Evolutionary conservation across 2,888 invertebrate genomes (phyloP), one percentile per base, ranked within the genome.

Genomic region (Gymnoscelis rufifasciata): DNA sequence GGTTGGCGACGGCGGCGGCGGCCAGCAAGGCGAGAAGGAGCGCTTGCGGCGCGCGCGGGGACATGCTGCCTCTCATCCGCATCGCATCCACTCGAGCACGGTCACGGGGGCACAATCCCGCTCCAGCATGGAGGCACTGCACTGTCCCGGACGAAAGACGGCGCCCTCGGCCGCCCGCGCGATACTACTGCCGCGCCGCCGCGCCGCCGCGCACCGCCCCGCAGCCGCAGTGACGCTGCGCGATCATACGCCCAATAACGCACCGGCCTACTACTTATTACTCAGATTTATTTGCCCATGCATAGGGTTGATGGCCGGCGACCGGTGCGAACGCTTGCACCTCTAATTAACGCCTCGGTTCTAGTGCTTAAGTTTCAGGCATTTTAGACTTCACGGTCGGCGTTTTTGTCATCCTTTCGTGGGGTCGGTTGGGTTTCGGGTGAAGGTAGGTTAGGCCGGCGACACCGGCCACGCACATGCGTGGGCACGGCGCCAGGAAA

Each of bases 1-100:
- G 95, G 86, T 95, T 95, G 66, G 91, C 89, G 62, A 90, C 67
- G 60, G 78, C 78, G 53, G 70, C 68, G 42, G 74, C 74, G 55
- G 74, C 74, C 59, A 84, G 72, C 58, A 81, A 62, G 58, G 75
- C 69, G 64, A 78, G 54, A 56, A 82, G 70, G 63, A 81, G 71
- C 64, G 74, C 71, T 62, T 76, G 66, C 66, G 74, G 75, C 65
- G 62, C 60, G 59, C 69, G 71, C 66, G 71, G 71, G 60, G 72
- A 68, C 83, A 80, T 80, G 69, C 71, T 75, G 71, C 58, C 61
- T 60, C 70, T 76, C 66, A 76, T 54, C 74, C 61, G 71, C 77
- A 80, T 78, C 74, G 69, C 74, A 77, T 79, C 74, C 82, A 80
- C 83, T 83, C 82, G 75, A 74, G 82, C 76, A 67, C 28, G n/a